A percentile compares a stretch with the other conserved stretches of the same genome.
These are phyloP conservation scores for Chaetura pelagica DNA, from an alignment of 2,113 vertebrate species.

Conservation along the genomic window DNA sequence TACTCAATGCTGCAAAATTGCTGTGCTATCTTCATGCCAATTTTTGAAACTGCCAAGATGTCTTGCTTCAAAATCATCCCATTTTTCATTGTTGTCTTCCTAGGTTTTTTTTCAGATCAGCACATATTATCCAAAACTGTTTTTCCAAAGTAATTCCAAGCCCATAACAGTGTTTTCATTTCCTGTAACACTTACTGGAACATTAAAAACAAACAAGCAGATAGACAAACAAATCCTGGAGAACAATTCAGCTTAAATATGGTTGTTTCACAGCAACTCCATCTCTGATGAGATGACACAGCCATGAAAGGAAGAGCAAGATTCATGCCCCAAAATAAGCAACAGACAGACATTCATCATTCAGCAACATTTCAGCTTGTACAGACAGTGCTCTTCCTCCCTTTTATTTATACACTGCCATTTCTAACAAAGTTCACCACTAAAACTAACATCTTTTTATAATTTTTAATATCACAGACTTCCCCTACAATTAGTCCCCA, in stretches of 20 bases:
- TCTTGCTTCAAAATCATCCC: conserved; percentile 10
- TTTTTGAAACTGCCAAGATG: background rate
- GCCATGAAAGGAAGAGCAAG: background rate
- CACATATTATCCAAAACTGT: background rate
- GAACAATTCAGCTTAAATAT: conserved; percentile 1
- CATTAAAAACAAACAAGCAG: background rate
- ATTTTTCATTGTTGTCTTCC: background rate
- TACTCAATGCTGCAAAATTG: background rate
- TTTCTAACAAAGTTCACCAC: background rate
- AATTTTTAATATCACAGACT: background rate
- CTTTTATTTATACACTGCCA: background rate
- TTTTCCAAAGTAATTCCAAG: conserved; percentile 46
- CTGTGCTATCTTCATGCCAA: background rate
- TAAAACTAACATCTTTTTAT: background rate
- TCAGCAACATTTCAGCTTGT: background rate
- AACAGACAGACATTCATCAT: background rate
- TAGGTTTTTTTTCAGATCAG: conserved; percentile 11
- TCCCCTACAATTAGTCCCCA: conserved; percentile 35
- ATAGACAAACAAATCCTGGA: conserved; percentile 30
- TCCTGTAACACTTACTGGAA: background rate
- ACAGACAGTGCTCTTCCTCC: background rate
- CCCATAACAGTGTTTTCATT: conserved; percentile 7
- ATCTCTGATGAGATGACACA: background rate
- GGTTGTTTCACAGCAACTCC: background rate
- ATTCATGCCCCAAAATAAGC: background rate